These are phyloP conservation scores for Labroides dimidiatus DNA, from an alignment of 2,797 vertebrate species.

Conservation along the genomic window DNA sequence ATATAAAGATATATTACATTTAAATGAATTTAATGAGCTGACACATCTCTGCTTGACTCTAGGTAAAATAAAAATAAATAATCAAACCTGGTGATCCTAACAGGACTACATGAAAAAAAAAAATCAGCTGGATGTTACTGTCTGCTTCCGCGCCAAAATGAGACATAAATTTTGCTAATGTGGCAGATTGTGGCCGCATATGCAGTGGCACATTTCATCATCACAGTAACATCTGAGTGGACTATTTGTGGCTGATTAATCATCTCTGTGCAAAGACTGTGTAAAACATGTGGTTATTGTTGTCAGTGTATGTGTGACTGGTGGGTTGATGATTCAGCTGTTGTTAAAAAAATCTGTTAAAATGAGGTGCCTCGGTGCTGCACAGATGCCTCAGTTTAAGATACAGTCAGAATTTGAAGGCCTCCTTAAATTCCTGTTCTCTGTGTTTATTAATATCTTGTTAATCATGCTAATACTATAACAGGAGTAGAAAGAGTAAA, in stretches of 20 bases:
- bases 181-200: conserved; percentile 15
- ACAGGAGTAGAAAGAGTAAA: too few relatives aligned
- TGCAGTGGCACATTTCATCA: conserved; percentile 34
- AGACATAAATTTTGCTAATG: conserved; percentile 17
- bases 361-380: background rate
- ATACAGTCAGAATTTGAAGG: too few relatives aligned
- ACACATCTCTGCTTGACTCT: too few relatives aligned
- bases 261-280: background rate
- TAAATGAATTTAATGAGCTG: too few relatives aligned
- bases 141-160: conserved; percentile 5
- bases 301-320: background rate
- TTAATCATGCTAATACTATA: too few relatives aligned
- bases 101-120: background rate
- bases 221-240: background rate
- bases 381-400: background rate
- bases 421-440: too few relatives aligned
- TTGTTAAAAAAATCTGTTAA: background rate
- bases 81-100: too few relatives aligned
- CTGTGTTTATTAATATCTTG: too few relatives aligned
- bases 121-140: background rate
- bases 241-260: conserved; percentile 17
- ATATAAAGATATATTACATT: too few relatives aligned
- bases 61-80: too few relatives aligned
- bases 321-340: background rate
- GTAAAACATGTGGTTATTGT: background rate